phyloP scores from a whole-genome alignment of 1,140 invertebrate genomes.

The Araneus ventricosus region DNA sequence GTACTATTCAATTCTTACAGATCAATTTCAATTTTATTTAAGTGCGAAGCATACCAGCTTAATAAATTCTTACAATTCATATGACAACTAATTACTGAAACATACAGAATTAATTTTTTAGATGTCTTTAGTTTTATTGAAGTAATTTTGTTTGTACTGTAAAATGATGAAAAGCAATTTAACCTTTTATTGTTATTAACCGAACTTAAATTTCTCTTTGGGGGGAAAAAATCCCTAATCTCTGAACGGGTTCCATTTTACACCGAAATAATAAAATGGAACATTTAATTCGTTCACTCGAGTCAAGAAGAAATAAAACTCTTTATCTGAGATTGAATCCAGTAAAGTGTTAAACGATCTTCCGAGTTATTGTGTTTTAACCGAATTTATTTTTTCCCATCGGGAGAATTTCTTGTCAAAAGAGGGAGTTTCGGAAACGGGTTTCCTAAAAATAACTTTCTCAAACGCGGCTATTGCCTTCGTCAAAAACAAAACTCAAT shows the following conservation, averaged over 20 bases:
- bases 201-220: too few relatives aligned
- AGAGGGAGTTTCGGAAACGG: neutral
- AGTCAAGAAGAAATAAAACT: neutral
- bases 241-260: neutral
- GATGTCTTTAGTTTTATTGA: too few relatives aligned
- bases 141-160: too few relatives aligned
- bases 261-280: neutral
- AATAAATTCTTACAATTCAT: too few relatives aligned
- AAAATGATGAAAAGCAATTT: too few relatives aligned
- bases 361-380: neutral
- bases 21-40: too few relatives aligned
- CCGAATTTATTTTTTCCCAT: neutral
- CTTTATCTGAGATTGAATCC: conserved; percentile 1
- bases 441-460: neutral
- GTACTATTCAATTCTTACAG: too few relatives aligned
- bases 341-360: neutral
- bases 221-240: neutral
- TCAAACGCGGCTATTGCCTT: neutral
- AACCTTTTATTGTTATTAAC: too few relatives aligned
- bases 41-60: too few relatives aligned
- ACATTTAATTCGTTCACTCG: neutral
- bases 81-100: too few relatives aligned
- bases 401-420: neutral
- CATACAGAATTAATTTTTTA: too few relatives aligned
- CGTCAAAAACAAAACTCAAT: neutral